phyloP scores from a whole-genome alignment of 2,113 vertebrate genomes.

The Pelvicachromis taeniatus region DNA sequence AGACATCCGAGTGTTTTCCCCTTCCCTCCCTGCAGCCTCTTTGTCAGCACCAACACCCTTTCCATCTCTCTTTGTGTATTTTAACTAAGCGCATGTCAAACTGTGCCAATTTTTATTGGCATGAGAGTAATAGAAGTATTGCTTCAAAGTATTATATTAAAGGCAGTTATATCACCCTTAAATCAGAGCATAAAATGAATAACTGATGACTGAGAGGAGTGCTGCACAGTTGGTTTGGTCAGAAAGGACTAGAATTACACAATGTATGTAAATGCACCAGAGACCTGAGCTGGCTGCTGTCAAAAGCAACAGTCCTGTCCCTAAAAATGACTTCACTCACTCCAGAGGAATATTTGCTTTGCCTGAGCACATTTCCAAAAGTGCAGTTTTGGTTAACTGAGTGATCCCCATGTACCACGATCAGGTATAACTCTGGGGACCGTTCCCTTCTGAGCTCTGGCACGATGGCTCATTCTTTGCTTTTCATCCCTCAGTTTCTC shows the following conservation, averaged over 20 bases:
- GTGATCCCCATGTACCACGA: neutral
- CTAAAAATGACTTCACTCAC: neutral
- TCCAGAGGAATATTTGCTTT: neutral
- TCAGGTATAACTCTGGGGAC: neutral
- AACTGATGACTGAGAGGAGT: neutral
- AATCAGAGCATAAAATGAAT: neutral
- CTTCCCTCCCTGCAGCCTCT: slow-evolving; percentile 37
- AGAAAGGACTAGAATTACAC: neutral
- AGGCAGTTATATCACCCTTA: neutral
- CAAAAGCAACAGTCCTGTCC: neutral
- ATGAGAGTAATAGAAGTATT: slow-evolving; percentile 3
- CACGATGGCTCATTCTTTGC: neutral
- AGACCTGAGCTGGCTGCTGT: neutral
- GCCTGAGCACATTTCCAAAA: neutral
- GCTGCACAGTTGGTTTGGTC: neutral
- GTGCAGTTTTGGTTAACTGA: neutral
- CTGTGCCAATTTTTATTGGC: slow-evolving; percentile 13
- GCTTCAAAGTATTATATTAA: neutral
- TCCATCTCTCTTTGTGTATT: slow-evolving; percentile 7
- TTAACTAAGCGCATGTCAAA: neutral
- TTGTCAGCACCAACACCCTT: slow-evolving; percentile 29
- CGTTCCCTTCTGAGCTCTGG: neutral
- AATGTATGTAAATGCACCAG: neutral
- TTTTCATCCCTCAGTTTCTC: neutral
- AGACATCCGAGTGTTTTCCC: slow-evolving; percentile 32